Percentiles rank a stretch among this genome's conserved stretches.
Conservation (phyloP, 1,140 invertebrate genomes). For the Ceratosolen solmsi region DNA sequence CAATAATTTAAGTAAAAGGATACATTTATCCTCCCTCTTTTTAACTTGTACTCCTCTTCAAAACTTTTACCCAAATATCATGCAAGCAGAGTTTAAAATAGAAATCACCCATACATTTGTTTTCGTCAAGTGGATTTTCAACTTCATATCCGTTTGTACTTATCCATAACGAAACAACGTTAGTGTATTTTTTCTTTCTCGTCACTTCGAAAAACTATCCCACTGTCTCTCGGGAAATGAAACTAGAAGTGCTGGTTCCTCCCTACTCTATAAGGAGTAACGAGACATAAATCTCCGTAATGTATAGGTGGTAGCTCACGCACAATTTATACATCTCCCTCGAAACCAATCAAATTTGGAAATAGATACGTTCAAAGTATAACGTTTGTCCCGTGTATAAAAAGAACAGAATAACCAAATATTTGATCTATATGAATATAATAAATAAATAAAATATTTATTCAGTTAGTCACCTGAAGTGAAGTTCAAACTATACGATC, state of each 20-base stretch:
- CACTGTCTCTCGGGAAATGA: slow-evolving; percentile 14
- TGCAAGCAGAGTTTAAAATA: slow-evolving; percentile 61
- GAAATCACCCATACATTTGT: slow-evolving; percentile 55
- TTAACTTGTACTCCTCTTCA: slow-evolving; percentile 41
- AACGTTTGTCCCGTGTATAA: too few species aligned
- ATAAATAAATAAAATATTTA: too few species aligned
- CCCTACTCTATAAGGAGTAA: slow-evolving; percentile 8
- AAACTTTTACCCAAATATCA: background rate
- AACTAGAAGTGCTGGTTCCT: slow-evolving; percentile 13
- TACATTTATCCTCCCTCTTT: slow-evolving; percentile 65
- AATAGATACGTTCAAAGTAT: too few species aligned
- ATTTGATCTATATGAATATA: too few species aligned
- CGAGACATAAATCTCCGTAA: slow-evolving; percentile 68
- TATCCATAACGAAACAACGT: background rate
- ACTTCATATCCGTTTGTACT: slow-evolving; percentile 49
- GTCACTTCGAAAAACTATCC: slow-evolving; percentile 13
- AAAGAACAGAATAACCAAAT: too few species aligned
- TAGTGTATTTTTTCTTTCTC: slow-evolving; percentile 7
- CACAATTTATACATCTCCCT: slow-evolving; percentile 34
- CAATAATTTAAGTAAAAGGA: slow-evolving; percentile 71
- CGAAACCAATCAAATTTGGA: slow-evolving; percentile 68
- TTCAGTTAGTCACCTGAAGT: too few species aligned
- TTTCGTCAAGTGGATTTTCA: slow-evolving; percentile 54
- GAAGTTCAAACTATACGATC: too few species aligned
- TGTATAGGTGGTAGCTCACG: background rate